Base-by-base conservation (phyloP, 2,888 invertebrate genomes). In the Idaea aversata region DNA sequence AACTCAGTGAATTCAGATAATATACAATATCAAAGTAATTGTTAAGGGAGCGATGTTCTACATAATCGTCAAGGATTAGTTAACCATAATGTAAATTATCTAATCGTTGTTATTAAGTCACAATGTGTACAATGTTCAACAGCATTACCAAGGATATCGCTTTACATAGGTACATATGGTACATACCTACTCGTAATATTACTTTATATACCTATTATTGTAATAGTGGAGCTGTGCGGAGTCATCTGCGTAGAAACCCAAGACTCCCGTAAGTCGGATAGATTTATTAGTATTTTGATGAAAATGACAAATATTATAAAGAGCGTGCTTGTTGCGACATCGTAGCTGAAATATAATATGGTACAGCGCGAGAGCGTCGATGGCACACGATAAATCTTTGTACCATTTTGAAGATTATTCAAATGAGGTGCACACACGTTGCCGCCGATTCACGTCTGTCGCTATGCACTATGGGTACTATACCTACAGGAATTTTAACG, bases 91-190 rank as follows among this genome's bases (percentile, higher is more conserved):
- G 70, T 80, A 77, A 72, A 69, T 71, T 78, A 77, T 78, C 71
- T 80, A 74, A 76, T 80, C 76, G 74, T 73, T 76, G 72, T 73
- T 75, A 69, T 77, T 77, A 83, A 81, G 80, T 81, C 81, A 83
- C 77, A 78, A 79, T 77, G 80, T 79, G 78, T 82, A 84, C 80
- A 81, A 81, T 68, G 72, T 75, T 74, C 70, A 75, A 81, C 81
- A 86, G 84, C 84, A 84, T 88, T 88, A 90, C 90, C 90, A 89
- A 91, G 88, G 87, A 91, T 83, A 87, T 86, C 81, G 90, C 88
- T 89, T 89, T 90, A 88, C 81, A 25, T 25, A 25, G 25, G 25
- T 25, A 25, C 25, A 25, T 25, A 25, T 25, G 25, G 25, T 25
- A 25, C 25, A 83, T 82, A 80, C 73, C 77, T 76, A 74, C 74